phyloP scores from a whole-genome alignment of 2,797 vertebrate species.

The Pangasius larnaudii region DNA sequence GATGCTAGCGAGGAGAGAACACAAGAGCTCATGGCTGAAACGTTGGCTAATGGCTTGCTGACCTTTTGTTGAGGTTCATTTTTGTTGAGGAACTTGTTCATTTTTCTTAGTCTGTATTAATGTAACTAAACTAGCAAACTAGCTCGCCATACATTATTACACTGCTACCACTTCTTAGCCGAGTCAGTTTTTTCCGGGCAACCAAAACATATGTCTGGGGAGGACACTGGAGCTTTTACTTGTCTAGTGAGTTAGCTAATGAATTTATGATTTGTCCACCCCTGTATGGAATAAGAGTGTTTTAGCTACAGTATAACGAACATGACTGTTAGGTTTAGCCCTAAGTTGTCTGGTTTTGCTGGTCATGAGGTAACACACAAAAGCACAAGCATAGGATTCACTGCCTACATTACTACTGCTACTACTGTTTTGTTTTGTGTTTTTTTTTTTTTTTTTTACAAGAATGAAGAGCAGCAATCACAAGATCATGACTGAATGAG shows the following conservation, averaged over 20 bases:
- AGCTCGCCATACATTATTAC: not conserved
- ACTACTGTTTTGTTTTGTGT: not conserved
- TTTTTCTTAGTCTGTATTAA: not conserved
- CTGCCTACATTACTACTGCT: constrained; percentile 40
- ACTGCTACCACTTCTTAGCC: not conserved
- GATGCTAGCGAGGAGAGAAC: not conserved
- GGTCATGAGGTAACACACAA: constrained; percentile 41
- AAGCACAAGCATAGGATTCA: constrained; percentile 43
- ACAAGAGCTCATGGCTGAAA: not conserved
- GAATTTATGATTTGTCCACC: not conserved
- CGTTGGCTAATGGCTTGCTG: not conserved
- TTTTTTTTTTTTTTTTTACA: not conserved
- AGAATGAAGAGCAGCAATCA: constrained; percentile 28
- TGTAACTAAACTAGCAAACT: not conserved
- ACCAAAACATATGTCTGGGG: not conserved
- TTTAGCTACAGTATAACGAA: constrained; percentile 21
- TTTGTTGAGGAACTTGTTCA: too few relatives aligned
- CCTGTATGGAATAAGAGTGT: not conserved
- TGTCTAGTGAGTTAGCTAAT: not conserved
- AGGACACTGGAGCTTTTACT: not conserved
- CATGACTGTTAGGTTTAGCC: constrained; percentile 16
- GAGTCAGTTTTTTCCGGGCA: not conserved
- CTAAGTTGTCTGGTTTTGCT: constrained; percentile 40
- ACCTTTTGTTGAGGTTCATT: not conserved
- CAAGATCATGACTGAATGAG: constrained; percentile 16